phyloP scores from a whole-genome alignment of 2,113 vertebrate genomes.

The Pseudopodoces humilis region DNA sequence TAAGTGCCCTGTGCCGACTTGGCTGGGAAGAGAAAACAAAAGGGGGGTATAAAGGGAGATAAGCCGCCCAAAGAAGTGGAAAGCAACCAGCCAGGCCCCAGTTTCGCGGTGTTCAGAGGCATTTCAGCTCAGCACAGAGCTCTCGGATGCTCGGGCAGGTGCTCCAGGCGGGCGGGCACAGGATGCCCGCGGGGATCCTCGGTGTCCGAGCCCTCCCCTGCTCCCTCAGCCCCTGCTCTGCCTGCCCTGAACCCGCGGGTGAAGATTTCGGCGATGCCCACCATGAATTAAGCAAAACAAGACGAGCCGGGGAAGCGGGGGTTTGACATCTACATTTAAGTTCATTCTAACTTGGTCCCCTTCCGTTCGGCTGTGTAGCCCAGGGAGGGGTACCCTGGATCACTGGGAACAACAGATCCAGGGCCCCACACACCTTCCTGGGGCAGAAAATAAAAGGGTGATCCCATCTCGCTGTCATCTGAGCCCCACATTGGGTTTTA shows the following conservation, averaged over 20 bases:
- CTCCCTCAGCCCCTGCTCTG: background rate
- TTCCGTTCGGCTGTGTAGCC: background rate
- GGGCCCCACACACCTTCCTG: background rate
- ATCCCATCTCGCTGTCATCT: background rate
- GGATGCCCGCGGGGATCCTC: background rate
- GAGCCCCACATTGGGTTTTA: background rate
- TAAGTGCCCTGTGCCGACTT: background rate
- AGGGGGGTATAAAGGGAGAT: accelerated
- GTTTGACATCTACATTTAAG: background rate
- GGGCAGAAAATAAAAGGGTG: background rate
- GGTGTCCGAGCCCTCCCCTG: background rate
- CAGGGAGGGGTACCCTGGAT: background rate
- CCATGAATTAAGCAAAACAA: background rate
- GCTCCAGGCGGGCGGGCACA: background rate
- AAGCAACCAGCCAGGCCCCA: accelerated
- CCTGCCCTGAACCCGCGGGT: background rate
- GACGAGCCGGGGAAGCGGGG: background rate
- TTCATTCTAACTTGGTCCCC: background rate
- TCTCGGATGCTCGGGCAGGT: background rate
- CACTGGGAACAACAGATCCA: accelerated
- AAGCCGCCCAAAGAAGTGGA: accelerated
- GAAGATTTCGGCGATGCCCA: background rate
- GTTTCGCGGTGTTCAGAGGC: accelerated
- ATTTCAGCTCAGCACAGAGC: background rate
- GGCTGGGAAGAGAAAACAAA: background rate